Evolutionary conservation across 2,888 invertebrate species (phyloP), one percentile per base, ranked within the genome.

Genomic region (Cabera pusaria): DNA sequence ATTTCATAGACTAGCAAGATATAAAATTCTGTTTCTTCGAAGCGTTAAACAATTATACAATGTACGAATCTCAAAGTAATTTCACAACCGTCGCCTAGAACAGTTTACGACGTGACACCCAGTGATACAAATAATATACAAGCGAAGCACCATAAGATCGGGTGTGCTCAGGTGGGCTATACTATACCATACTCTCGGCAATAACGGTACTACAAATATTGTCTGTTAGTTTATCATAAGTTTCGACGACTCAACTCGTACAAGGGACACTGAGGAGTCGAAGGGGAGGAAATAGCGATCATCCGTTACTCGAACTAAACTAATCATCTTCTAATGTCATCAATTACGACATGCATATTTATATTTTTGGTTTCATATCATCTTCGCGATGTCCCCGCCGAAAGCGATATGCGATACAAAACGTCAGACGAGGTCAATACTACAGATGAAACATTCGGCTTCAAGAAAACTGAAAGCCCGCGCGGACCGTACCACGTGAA

Each of bases 21-120:
- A 57, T 62, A 37, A 32, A 38, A 36, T 71, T 57, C 42, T 52
- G 50, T 59, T 59, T 25, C 19, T 19, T 44, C 38, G 40, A 54
- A 61, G 56, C 58, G 14, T 26, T 31, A 22, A 22, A 34, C 61
- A 60, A 62, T 65, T 59, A 72, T 67, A 69, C 65, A 65, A 61
- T 60, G 63, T n/a, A 63, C 61, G 55, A 72, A 75, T 75, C 65
- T 78, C 73, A 72, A 68, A 72, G 56, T 68, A 71, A 76, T 72
- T 72, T 82, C 82, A 83, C 80, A 84, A 81, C 84, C 73, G 69
- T 76, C 75, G 68, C 65, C 66, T 24, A 71, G 70, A 72, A 69
- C 71, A 68, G 66, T 67, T 65, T 60, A 51, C 48, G 52, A 22
- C 35, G 29, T 38, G 17, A 31, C 49, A 52, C 54, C 56, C 64